A percentile compares a stretch with the other conserved stretches of the same genome.
Evolutionary conservation across 37 sponge, comb jelly and placozoan species (phyloP).

Genomic region (Cladorhizidae sp.): DNA sequence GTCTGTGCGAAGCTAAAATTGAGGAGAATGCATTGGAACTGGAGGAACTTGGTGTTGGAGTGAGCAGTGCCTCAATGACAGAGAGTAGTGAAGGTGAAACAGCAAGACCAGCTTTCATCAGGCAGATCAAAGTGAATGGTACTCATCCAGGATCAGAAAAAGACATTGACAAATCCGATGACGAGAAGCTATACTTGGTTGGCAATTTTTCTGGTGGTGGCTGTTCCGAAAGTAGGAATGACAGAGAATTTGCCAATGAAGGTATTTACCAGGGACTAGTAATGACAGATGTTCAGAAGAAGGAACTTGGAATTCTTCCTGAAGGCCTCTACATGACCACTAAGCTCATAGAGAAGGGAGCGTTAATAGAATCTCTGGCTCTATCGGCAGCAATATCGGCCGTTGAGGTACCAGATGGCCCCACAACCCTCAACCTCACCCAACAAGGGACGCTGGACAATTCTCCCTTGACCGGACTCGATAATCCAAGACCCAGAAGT

Average conservation of each 20-base stretch:
- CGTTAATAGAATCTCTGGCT: neutral
- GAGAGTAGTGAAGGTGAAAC: constrained; percentile 5
- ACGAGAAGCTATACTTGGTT: constrained; percentile 7
- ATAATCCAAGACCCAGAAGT: too few relatives aligned
- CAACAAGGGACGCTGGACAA: neutral
- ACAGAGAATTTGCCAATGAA: neutral
- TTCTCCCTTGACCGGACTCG: too few relatives aligned
- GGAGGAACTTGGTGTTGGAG: too few relatives aligned
- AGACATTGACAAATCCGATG: neutral
- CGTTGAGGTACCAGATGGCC: constrained; percentile 1
- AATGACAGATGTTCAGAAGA: constrained; percentile 24
- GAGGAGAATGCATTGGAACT: too few relatives aligned
- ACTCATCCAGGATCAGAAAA: neutral
- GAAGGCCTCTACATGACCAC: constrained; percentile 54
- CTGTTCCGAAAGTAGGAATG: neutral
- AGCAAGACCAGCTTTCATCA: neutral
- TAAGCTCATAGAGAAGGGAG: constrained; percentile 14
- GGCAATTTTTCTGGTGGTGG: neutral
- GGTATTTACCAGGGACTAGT: constrained; percentile 40
- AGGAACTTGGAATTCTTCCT: constrained; percentile 34
- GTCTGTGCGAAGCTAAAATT: too few relatives aligned
- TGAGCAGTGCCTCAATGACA: too few relatives aligned
- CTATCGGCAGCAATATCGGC: neutral
- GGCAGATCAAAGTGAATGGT: neutral
- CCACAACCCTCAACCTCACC: neutral